A percentile compares a stretch with the other conserved stretches of the same genome.
Evolutionary conservation across 1,140 invertebrate species (phyloP).

Genomic region (Pygmarrhopalites habei): DNA sequence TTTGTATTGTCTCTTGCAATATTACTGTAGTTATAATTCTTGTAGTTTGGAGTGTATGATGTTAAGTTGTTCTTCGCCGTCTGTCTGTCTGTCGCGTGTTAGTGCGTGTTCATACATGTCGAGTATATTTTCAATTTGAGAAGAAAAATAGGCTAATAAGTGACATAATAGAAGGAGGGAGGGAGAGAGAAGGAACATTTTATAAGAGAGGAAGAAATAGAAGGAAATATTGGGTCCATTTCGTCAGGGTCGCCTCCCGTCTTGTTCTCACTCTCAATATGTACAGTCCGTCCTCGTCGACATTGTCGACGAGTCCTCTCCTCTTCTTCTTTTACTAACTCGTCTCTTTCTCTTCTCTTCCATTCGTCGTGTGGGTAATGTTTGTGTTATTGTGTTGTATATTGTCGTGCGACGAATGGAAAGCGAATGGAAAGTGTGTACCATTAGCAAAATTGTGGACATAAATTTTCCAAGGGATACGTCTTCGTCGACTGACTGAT

Average conservation of each 20-base stretch:
- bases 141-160: conserved; percentile 39
- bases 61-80: background rate
- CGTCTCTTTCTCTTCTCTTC: too few species aligned
- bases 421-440: conserved; percentile 40
- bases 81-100: conserved; percentile 4
- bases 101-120: conserved; percentile 21
- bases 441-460: conserved; percentile 40
- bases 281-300: background rate
- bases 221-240: conserved; percentile 23
- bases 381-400: conserved; percentile 40
- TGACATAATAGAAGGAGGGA: conserved; percentile 30
- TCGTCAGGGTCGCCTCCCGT: conserved; percentile 12
- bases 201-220: conserved; percentile 13
- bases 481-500: conserved; percentile 37
- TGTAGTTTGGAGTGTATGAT: background rate
- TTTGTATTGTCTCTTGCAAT: background rate
- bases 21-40: too few species aligned
- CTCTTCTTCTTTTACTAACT: conserved; percentile 9
- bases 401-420: conserved; percentile 40
- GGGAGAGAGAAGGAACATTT: too few species aligned
- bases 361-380: conserved; percentile 33
- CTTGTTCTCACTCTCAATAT: background rate
- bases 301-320: background rate
- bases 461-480: conserved; percentile 38
- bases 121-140: conserved; percentile 38